Conservation (phyloP, 1,140 invertebrate species). For the Megathymus violae region DNA sequence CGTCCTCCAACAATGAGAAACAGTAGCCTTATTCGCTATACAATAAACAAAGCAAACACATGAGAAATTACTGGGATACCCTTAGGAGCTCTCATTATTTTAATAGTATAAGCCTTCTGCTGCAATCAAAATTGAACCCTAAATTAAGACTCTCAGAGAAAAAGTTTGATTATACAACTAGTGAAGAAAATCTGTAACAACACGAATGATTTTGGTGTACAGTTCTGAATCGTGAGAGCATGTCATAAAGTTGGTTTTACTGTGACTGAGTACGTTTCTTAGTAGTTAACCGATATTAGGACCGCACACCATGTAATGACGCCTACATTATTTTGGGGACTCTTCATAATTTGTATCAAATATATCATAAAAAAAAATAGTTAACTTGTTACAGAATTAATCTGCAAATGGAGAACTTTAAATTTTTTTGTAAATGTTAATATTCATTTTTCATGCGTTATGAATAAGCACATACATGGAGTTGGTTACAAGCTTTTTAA, state of each 20-base stretch:
- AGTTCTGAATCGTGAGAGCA: slow-evolving; percentile 38
- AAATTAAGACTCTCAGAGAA: slow-evolving; percentile 27
- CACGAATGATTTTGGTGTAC: slow-evolving; percentile 10
- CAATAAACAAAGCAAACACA: slow-evolving; percentile 76
- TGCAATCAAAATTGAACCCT: slow-evolving; percentile 47
- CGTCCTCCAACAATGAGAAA: slow-evolving; percentile 50
- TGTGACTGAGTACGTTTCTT: slow-evolving; percentile 39
- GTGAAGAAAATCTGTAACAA: slow-evolving; percentile 48
- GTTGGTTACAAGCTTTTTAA: too few species aligned
- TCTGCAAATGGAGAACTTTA: too few species aligned
- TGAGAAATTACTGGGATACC: slow-evolving; percentile 76
- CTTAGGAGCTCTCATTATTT: slow-evolving; percentile 75
- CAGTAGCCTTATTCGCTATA: slow-evolving; percentile 69
- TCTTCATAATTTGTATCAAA: slow-evolving; percentile 37
- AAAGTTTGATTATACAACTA: slow-evolving; percentile 29
- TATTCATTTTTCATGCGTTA: too few species aligned
- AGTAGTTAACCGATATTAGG: slow-evolving; percentile 55
- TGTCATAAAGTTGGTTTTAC: slow-evolving; percentile 37
- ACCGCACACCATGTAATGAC: slow-evolving; percentile 65
- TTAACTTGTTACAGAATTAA: too few species aligned
- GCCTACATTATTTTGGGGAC: slow-evolving; percentile 45
- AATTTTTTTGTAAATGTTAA: too few species aligned
- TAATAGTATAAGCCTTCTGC: slow-evolving; percentile 63
- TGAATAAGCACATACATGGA: too few species aligned
- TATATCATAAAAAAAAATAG: too few species aligned